These are phyloP conservation scores for Zygothrica quintamaculata DNA, from an alignment of 2,888 invertebrate species.

Conservation along the genomic window DNA sequence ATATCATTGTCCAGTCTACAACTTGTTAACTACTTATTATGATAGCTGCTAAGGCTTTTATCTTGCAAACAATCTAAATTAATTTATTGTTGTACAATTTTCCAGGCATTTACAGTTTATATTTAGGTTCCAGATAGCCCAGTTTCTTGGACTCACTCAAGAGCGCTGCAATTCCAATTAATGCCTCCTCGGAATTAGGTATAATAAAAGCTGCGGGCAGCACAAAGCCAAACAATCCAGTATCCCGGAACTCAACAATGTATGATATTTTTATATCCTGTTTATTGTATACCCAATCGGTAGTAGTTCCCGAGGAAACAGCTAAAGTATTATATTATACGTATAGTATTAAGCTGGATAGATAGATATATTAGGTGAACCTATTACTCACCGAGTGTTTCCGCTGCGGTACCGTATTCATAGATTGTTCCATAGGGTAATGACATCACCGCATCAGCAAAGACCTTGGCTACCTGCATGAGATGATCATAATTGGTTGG, in stretches of 20 bases:
- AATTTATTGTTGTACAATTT: slow-evolving; percentile 47
- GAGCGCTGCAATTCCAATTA: slow-evolving; percentile 84
- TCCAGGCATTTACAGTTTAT: slow-evolving; percentile 22
- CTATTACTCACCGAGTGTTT: slow-evolving; percentile 85
- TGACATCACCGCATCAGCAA: slow-evolving; percentile 84
- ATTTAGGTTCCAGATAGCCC: slow-evolving; percentile 63
- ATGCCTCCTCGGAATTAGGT: slow-evolving; percentile 86
- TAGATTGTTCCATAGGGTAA: slow-evolving; percentile 85
- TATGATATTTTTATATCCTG: slow-evolving; percentile 85
- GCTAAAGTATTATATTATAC: slow-evolving; percentile 77
- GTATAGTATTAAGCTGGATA: no score
- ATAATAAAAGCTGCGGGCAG: slow-evolving; percentile 88
- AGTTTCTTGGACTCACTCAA: slow-evolving; percentile 82
- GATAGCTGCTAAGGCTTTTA: not conserved
- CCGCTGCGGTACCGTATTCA: slow-evolving; percentile 85
- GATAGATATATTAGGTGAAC: not conserved
- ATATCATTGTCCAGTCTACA: not conserved
- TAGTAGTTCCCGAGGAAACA: slow-evolving; percentile 81
- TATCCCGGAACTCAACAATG: slow-evolving; percentile 87
- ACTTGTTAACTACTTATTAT: slow-evolving; percentile 22
- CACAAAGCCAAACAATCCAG: slow-evolving; percentile 88
- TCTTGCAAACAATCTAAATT: slow-evolving; percentile 44
- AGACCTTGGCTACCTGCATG: slow-evolving; percentile 85
- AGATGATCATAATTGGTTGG: slow-evolving; percentile 84
- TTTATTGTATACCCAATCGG: slow-evolving; percentile 86